Evolutionary conservation across 2,797 vertebrate genomes (phyloP).

Genomic region (Molossus alvarezi): DNA sequence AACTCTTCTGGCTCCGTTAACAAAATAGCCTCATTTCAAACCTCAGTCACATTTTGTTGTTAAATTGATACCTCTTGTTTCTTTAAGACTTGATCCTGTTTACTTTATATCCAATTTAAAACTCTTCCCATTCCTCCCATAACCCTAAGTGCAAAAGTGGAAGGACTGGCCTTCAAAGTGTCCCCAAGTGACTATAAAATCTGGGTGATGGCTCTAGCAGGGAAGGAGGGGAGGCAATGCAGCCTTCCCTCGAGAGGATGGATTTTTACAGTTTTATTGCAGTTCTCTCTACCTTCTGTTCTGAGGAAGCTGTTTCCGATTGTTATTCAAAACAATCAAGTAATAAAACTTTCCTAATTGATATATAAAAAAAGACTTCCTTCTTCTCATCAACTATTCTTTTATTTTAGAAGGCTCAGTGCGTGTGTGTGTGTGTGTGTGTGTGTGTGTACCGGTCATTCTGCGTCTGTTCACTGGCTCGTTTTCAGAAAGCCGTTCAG

Average conservation of each 20-base stretch:
- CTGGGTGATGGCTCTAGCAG: not conserved
- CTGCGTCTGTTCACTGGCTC: not conserved
- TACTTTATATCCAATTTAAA: not conserved
- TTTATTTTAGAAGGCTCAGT: not conserved
- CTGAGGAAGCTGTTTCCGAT: slow-evolving; percentile 19
- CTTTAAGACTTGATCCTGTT: not conserved
- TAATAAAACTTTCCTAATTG: slow-evolving; percentile 24
- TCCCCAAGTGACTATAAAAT: not conserved
- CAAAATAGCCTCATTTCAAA: slow-evolving; percentile 22
- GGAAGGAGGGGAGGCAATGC: not conserved
- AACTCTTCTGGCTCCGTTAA: not conserved
- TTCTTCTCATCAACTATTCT: not conserved
- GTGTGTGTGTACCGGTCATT: not conserved
- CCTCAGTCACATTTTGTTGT: not conserved
- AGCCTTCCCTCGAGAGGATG: not conserved
- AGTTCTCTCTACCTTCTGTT: slow-evolving; percentile 34
- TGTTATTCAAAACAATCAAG: slow-evolving; percentile 23
- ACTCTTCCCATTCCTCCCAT: not conserved
- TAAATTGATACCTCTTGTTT: slow-evolving; percentile 40
- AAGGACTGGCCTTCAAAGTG: not conserved
- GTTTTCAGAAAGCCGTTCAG: not conserved
- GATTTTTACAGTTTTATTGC: slow-evolving; percentile 37
- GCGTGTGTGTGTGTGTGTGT: not conserved
- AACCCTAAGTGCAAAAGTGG: not conserved
- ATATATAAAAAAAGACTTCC: not conserved